phyloP scores from a whole-genome alignment of 1,140 invertebrate species.

The Microvelia longipes region DNA sequence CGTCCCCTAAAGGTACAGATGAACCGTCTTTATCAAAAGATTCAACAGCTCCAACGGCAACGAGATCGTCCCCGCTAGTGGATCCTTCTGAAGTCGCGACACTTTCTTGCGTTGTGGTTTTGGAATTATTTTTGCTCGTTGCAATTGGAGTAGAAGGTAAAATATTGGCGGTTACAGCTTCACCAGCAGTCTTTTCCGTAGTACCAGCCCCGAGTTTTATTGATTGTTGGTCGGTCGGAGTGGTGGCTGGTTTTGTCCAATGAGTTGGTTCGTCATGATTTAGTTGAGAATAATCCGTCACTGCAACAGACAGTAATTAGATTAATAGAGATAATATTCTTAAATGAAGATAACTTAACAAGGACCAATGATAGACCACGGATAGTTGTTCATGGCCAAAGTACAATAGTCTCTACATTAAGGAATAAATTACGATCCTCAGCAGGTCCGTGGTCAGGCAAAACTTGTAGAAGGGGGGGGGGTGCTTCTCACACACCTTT shows the following conservation, averaged over 20 bases:
- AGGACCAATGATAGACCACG: too few species aligned
- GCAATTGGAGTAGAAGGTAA: not conserved
- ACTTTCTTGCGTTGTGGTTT: not conserved
- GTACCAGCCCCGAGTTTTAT: not conserved
- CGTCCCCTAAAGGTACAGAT: not conserved
- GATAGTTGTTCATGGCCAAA: too few species aligned
- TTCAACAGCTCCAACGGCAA: not conserved
- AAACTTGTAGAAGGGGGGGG: too few species aligned
- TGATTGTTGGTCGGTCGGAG: not conserved
- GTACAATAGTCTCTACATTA: too few species aligned
- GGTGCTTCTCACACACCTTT: too few species aligned
- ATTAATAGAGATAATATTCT: not conserved
- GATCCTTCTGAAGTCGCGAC: not conserved
- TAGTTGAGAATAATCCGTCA: constrained; percentile 19
- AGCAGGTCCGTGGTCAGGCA: too few species aligned
- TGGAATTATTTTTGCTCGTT: not conserved
- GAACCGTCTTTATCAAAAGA: not conserved
- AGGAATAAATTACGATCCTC: too few species aligned
- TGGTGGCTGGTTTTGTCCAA: constrained; percentile 16
- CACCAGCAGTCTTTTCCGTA: not conserved
- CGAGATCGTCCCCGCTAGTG: not conserved
- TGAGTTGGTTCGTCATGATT: constrained; percentile 22
- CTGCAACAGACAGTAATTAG: constrained; percentile 13
- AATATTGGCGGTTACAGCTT: not conserved
- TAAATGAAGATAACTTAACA: not conserved